These are phyloP conservation scores for Microtus montanus DNA, from an alignment of 2,113 vertebrate genomes.

Conservation along the genomic window DNA sequence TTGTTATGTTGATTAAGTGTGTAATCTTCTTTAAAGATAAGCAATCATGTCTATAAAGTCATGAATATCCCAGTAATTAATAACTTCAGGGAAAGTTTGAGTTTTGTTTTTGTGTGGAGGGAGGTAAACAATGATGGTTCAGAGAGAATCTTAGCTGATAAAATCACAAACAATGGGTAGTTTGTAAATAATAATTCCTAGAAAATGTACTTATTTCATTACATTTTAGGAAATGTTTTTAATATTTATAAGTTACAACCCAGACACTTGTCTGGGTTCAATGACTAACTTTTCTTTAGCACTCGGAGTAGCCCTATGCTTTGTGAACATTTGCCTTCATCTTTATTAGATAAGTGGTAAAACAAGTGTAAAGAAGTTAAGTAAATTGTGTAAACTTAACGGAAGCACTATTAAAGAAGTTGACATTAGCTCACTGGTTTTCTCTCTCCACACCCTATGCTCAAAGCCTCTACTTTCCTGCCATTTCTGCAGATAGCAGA, in stretches of 20 bases:
- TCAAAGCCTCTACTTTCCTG: neutral
- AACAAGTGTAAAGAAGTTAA: slow-evolving; percentile 26
- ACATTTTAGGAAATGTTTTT: neutral
- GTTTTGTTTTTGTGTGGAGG: neutral
- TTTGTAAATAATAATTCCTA: neutral
- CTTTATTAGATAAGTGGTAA: slow-evolving; percentile 48
- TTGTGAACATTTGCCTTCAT: neutral
- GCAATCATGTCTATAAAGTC: neutral
- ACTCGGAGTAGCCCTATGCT: neutral
- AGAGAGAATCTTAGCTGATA: neutral
- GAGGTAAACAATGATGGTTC: neutral
- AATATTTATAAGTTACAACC: neutral
- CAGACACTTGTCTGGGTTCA: neutral
- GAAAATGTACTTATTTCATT: neutral
- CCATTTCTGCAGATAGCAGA: neutral
- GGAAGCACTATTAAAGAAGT: neutral
- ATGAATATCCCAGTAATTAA: neutral
- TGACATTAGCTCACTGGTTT: neutral
- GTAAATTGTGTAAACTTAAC: slow-evolving; percentile 47
- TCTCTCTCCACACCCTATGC: neutral
- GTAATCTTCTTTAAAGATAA: neutral
- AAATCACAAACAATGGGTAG: neutral
- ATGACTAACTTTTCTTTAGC: neutral
- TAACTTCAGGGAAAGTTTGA: neutral
- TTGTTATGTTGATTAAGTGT: neutral